These are phyloP conservation scores for Oreochromis grahami DNA, from an alignment of 2,797 vertebrate genomes.

Conservation along the genomic window DNA sequence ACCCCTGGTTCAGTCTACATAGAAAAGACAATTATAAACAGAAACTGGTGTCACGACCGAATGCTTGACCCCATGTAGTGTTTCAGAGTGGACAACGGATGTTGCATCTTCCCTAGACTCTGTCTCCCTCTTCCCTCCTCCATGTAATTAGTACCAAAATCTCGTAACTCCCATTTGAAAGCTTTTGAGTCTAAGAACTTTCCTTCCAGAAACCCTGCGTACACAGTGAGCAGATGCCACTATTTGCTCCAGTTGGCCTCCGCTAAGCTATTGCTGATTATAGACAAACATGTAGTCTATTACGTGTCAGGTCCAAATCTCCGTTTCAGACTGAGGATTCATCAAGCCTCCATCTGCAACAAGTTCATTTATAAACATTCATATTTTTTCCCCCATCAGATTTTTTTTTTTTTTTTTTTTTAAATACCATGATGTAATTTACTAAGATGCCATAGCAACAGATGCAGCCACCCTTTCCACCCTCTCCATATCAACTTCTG, in stretches of 20 bases:
- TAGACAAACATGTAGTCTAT: background rate
- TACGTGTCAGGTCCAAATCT: background rate
- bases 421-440: background rate
- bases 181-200: background rate
- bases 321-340: background rate
- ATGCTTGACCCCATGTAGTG: background rate
- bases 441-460: background rate
- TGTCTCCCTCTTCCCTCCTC: background rate
- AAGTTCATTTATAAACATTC: background rate
- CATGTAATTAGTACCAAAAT: background rate
- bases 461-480: background rate
- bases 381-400: background rate
- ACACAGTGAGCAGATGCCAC: background rate
- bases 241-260: background rate
- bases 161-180: background rate
- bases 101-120: background rate
- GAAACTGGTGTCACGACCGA: background rate
- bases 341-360: background rate
- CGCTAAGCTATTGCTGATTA: background rate
- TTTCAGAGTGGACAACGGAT: background rate
- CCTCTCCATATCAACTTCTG: too few relatives aligned
- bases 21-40: background rate
- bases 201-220: fast-evolving
- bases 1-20: background rate
- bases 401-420: background rate